These are phyloP conservation scores for Andrena cerasifolii DNA, from an alignment of 1,140 invertebrate genomes.

Conservation along the genomic window DNA sequence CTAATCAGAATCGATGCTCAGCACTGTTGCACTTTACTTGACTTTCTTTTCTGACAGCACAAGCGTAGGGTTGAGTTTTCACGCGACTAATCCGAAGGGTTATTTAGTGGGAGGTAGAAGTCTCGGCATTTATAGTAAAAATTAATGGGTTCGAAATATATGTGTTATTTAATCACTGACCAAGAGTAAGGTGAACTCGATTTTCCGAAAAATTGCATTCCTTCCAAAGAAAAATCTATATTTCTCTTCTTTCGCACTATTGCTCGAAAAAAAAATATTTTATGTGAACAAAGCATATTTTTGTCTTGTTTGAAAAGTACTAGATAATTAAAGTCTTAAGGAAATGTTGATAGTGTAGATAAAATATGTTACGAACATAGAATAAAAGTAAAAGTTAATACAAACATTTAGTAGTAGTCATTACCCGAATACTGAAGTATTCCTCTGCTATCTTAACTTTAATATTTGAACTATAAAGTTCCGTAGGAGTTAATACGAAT, in stretches of 20 bases:
- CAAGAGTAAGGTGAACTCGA: not conserved
- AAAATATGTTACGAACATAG: slow-evolving; percentile 18
- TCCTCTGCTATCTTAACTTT: not conserved
- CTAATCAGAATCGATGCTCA: slow-evolving; percentile 23
- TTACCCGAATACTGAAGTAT: not conserved
- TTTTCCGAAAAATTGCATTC: not conserved
- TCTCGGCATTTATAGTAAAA: slow-evolving; percentile 15
- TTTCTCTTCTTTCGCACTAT: not conserved
- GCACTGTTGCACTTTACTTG: slow-evolving; percentile 30
- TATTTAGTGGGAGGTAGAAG: slow-evolving; percentile 32
- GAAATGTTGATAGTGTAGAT: slow-evolving; percentile 14
- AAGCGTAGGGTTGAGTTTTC: not conserved
- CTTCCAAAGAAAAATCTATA: not conserved
- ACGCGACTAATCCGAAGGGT: not conserved
- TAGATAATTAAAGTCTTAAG: slow-evolving; percentile 8
- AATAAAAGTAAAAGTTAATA: slow-evolving; percentile 30
- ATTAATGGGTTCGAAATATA: slow-evolving; percentile 29
- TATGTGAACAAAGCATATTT: slow-evolving; percentile 42
- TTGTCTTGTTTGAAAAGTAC: slow-evolving; percentile 4
- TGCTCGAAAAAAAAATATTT: slow-evolving; percentile 25
- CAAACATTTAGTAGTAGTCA: slow-evolving; percentile 5
- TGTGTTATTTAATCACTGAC: not conserved
- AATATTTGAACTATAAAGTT: slow-evolving; percentile 9
- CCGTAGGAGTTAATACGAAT: not conserved
- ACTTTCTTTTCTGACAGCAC: slow-evolving; percentile 1